Evolutionary conservation across 2,888 invertebrate species (phyloP).

Genomic region (Dryocosmus kuriphilus): DNA sequence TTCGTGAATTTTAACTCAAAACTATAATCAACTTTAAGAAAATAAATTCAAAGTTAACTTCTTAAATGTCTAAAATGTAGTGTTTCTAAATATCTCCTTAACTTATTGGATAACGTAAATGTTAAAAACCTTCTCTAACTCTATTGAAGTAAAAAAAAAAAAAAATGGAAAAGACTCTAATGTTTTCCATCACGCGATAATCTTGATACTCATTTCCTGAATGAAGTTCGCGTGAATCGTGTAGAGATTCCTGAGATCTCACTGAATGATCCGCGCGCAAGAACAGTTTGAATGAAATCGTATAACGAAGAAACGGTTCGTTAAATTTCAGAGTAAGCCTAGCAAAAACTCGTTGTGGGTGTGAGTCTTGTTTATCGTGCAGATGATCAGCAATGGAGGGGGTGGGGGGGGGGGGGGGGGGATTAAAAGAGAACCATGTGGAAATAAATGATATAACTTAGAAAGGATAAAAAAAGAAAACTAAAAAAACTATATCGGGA

Average conservation of each 20-base stretch:
- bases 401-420: too few species aligned
- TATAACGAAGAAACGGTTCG: constrained; percentile 32
- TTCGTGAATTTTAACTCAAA: not conserved
- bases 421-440: too few species aligned
- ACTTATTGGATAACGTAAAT: too few species aligned
- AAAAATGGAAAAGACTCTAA: not conserved
- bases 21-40: too few species aligned
- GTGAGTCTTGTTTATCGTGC: constrained; percentile 10
- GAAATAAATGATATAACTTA: constrained; percentile 9
- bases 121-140: not conserved
- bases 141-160: constrained; percentile 3
- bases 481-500: not conserved
- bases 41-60: too few species aligned
- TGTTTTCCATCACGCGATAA: not conserved
- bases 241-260: not conserved
- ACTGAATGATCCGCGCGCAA: constrained; percentile 17
- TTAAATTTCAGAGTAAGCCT: constrained; percentile 27
- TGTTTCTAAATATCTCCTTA: too few species aligned
- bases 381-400: not conserved
- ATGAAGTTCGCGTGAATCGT: constrained; percentile 12
- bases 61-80: too few species aligned
- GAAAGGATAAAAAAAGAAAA: not conserved
- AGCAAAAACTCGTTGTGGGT: not conserved
- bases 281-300: constrained; percentile 34
- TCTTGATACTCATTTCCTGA: constrained; percentile 10